Base-by-base conservation (phyloP, 2,113 vertebrate genomes). In the Cryptotis parvus region DNA sequence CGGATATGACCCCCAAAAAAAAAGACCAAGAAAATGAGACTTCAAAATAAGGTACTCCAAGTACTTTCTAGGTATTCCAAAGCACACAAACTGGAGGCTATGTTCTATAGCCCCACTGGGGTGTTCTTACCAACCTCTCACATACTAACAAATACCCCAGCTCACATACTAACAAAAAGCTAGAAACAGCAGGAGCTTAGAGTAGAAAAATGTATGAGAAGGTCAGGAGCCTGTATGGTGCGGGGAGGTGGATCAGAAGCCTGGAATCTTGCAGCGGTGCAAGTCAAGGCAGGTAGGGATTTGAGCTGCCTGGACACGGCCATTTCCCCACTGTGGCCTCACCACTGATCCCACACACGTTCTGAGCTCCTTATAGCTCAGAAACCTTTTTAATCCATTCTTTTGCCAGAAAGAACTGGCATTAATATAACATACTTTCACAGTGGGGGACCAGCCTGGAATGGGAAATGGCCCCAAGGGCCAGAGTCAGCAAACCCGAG, bases 311-410 rank as follows among this genome's bases (percentile, higher is more conserved):
- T 22, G 14, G 7, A 31, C 49, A 29, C 29, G 72, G n/a, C 5
- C 24, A 24, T 68, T 27, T 70, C 87, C 74, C 29, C 29, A 27
- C 4, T 1, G 14, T 10, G 1, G 18, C 35, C 37, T 52, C 12
- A 2, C 33, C 61, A 49, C 22, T 22, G 4, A 72, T 66, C 37
- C 76, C 55, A 29, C 45, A 16, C 63, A 86, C 12, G 39, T 41
- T 89, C 68, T 78, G 84, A 33, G 75, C 45, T 52, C 65, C n/a
- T 79, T 83, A 4, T 3, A 7, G 22, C 9, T 24, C 81, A 31
- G 33, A 78, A 91, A 74, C 69, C 8, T 12, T 24, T 78, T 80
- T 39, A 91, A 80, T 31, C 92, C 31, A 69, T 49, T 89, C 1
- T 88, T n/a, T 63, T 69, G 27, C 31, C 69, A 79, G 6, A 52